These are phyloP conservation scores for Zootermopsis nevadensis DNA, from an alignment of 2,888 invertebrate genomes.

Conservation along the genomic window DNA sequence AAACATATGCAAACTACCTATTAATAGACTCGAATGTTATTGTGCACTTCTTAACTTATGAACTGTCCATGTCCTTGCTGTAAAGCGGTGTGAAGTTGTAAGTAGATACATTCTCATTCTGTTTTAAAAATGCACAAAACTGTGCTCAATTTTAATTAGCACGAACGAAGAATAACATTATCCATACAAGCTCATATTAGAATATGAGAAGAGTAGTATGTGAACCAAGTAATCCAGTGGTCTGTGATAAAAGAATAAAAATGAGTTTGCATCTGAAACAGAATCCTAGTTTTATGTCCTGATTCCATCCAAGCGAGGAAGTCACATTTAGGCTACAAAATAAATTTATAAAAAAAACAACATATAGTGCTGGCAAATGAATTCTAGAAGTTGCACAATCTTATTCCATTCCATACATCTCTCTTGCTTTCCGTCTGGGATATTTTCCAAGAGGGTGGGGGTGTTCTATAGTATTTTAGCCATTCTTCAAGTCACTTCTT, in stretches of 20 bases:
- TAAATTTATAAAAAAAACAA: constrained; percentile 14
- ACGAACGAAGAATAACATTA: too few relatives aligned
- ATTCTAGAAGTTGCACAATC: constrained; percentile 25
- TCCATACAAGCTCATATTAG: too few relatives aligned
- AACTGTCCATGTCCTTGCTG: too few relatives aligned
- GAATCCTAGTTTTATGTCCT: neutral
- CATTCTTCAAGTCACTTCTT: constrained; percentile 31
- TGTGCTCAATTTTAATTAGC: too few relatives aligned
- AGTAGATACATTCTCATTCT: too few relatives aligned
- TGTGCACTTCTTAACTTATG: too few relatives aligned
- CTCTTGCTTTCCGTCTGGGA: constrained; percentile 28
- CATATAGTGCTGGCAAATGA: neutral
- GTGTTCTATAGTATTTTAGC: constrained; percentile 16
- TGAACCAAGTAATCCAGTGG: neutral
- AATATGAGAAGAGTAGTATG: neutral
- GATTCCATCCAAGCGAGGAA: neutral
- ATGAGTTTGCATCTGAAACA: neutral
- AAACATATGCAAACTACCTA: too few relatives aligned
- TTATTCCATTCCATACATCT: constrained; percentile 29
- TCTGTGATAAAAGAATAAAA: constrained; percentile 1
- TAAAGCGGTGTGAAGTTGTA: too few relatives aligned
- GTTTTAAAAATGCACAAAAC: too few relatives aligned
- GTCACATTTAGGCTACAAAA: constrained; percentile 21
- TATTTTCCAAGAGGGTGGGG: constrained; percentile 33
- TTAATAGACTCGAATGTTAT: too few relatives aligned